Evolutionary conservation across 2,797 vertebrate species (phyloP).

Genomic region (Heliangelus exortis): DNA sequence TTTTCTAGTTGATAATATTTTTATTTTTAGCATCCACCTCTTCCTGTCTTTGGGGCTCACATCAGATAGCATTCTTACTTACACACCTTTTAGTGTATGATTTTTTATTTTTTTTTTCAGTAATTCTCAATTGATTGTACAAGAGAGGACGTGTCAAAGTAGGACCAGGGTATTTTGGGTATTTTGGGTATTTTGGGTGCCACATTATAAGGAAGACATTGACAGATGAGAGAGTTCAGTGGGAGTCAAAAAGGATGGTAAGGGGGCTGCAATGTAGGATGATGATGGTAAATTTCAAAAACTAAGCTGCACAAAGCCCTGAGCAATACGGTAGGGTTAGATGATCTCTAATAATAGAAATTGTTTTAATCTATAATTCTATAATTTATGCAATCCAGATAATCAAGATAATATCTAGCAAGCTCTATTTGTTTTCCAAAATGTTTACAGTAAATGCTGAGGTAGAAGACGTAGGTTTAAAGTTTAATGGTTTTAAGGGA

Average conservation of each 20-base stretch:
- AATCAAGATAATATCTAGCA: not conserved
- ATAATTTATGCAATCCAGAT: not conserved
- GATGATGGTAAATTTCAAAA: not conserved
- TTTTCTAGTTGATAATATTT: not conserved
- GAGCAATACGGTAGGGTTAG: not conserved
- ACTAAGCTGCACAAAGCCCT: not conserved
- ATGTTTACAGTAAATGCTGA: not conserved
- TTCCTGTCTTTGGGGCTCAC: not conserved
- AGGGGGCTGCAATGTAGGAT: not conserved
- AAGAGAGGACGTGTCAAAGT: not conserved
- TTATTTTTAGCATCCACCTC: not conserved
- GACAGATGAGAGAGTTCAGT: not conserved
- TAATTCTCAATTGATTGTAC: not conserved
- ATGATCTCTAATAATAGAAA: not conserved
- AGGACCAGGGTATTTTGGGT: not conserved
- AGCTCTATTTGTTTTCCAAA: not conserved
- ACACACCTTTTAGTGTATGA: not conserved
- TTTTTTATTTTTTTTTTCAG: not conserved
- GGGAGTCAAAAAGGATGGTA: not conserved
- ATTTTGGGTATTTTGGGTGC: too few species aligned
- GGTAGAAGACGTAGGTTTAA: not conserved
- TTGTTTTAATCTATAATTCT: not conserved
- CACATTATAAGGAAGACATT: fast-evolving
- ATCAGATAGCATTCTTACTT: not conserved
- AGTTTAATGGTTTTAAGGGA: not conserved